Base-by-base conservation (phyloP, 1,140 invertebrate genomes). In the Zaprionus vittiger region DNA sequence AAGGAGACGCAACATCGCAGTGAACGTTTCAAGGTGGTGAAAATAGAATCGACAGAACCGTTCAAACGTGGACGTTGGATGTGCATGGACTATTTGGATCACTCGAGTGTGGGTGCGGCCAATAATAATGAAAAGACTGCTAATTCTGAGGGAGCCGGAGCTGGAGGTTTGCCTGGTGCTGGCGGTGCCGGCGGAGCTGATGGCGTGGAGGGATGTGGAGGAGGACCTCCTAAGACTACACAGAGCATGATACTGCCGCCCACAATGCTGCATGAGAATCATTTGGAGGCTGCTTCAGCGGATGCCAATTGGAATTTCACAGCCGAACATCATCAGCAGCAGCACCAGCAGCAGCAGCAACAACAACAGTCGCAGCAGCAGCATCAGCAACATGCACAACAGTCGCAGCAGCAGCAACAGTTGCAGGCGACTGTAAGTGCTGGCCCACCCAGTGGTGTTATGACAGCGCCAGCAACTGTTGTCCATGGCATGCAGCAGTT, bases 21-120 rank as follows among this genome's bases (percentile, higher is more conserved):
- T 93, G 96, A 97, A 92, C 94, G 98, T 73, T 99, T 99, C 93
- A 98, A 98, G 94, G 98, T 99, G 79, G 98, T 99, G 24, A 99
- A 99, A 94, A 98, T 99, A 73, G 97, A 98, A 93, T 98, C 97
- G 91, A 97, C 97, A 24, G 98, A 99, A 93, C 98, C 98, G 5
- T 98, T 99, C 89, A 96, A 97, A 80, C 95, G 98, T 47, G 98
- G 98, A 26, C 94, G 98, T 85, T 99, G 98, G 98, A 96, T 96
- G 81, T 99, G 98, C 93, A 97, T 98, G 95, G 98, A 99, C 93
- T 99, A 98, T 93, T 94, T 98, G 85, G 98, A 99, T 94, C 96
- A 98, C 91, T 95, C 89, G 41, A 91, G 83, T 66, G 91, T 92
- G 26, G 86, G 80, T 20, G 78, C 69, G 24, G 79, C 76, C 60